These are phyloP conservation scores for Conistra vaccinii DNA, from an alignment of 2,888 invertebrate genomes.

Conservation along the genomic window DNA sequence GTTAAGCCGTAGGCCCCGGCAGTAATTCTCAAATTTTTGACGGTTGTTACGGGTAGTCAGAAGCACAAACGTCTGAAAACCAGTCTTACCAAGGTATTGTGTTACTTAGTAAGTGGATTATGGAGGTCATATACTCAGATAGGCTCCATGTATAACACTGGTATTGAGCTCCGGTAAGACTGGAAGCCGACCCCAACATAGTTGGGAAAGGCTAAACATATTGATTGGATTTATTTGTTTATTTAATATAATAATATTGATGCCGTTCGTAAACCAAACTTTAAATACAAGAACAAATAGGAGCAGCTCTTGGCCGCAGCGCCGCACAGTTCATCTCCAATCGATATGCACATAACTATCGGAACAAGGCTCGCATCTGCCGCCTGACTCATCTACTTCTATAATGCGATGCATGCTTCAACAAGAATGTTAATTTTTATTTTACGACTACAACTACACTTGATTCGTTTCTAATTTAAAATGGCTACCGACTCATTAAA, in stretches of 20 bases:
- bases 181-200: too few species aligned
- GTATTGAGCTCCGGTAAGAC: too few species aligned
- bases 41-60: too few species aligned
- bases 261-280: background rate
- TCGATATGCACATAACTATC: conserved; percentile 12
- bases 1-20: background rate
- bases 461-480: conserved; percentile 65
- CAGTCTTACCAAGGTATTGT: too few species aligned
- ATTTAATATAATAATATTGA: background rate
- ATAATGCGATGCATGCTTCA: conserved; percentile 26
- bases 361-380: background rate
- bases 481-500: conserved; percentile 62
- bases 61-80: too few species aligned
- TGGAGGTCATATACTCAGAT: too few species aligned
- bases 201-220: too few species aligned
- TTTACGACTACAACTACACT: conserved; percentile 59
- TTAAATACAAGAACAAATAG: background rate
- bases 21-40: background rate
- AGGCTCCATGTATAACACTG: too few species aligned
- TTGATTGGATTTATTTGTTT: background rate
- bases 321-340: conserved; percentile 5
- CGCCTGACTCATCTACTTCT: conserved; percentile 20
- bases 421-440: conserved; percentile 51
- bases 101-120: too few species aligned
- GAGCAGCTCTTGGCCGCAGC: background rate